These are phyloP conservation scores for Goniozus legneri DNA, from an alignment of 1,140 invertebrate genomes.

Conservation along the genomic window DNA sequence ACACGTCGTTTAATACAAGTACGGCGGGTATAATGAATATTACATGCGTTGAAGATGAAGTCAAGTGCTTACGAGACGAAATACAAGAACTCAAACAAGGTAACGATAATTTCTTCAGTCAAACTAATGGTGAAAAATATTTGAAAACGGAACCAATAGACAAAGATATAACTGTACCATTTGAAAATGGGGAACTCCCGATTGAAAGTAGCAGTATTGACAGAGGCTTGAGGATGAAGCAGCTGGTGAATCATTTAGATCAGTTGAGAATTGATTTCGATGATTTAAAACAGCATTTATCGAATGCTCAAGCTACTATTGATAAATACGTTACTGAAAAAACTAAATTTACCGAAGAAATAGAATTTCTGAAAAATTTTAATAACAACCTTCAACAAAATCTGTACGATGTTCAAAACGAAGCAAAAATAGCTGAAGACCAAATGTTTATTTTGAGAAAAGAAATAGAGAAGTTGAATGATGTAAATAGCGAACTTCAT, in stretches of 20 bases:
- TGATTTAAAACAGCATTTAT: conserved; percentile 10
- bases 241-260: conserved; percentile 4
- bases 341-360: conserved; percentile 5
- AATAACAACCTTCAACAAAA: conserved; percentile 16
- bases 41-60: conserved; percentile 13
- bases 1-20: conserved; percentile 13
- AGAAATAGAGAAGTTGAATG: conserved; percentile 16
- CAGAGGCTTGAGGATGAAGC: conserved; percentile 6
- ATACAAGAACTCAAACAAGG: conserved; percentile 16
- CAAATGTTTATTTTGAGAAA: conserved; percentile 21
- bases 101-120: conserved; percentile 10
- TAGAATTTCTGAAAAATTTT: conserved; percentile 1
- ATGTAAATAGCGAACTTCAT: too few relatives aligned
- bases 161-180: background rate
- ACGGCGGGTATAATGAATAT: conserved; percentile 16
- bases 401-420: conserved; percentile 9
- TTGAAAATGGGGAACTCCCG: background rate
- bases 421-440: conserved; percentile 24
- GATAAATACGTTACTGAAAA: conserved; percentile 11
- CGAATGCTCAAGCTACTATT: conserved; percentile 1
- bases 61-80: conserved; percentile 15
- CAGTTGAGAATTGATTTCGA: conserved; percentile 12
- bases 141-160: conserved; percentile 14
- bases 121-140: conserved; percentile 14
- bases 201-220: background rate